Evolutionary conservation across 2,888 invertebrate genomes (phyloP).

Genomic region (Andricus quercusramuli): DNA sequence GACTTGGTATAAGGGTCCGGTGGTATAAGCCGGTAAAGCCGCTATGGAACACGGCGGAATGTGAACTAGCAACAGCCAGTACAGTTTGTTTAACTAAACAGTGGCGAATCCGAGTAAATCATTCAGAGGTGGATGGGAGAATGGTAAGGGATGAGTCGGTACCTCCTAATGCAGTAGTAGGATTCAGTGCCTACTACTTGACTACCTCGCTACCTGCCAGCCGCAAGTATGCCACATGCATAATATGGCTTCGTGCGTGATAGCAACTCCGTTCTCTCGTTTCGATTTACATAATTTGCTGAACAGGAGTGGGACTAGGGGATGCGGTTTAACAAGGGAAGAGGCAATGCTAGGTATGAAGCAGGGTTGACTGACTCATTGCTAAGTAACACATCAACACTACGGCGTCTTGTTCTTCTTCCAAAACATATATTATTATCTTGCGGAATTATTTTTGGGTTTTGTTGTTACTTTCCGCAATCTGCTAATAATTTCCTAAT

Average conservation of each 20-base stretch:
- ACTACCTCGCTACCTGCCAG: constrained; percentile 43
- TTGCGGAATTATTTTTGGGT: neutral
- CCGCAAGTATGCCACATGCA: constrained; percentile 60
- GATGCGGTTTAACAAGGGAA: constrained; percentile 4
- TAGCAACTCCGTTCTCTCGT: constrained; percentile 63
- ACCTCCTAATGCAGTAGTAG: constrained; percentile 52
- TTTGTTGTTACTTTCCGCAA: neutral
- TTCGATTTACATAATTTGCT: constrained; percentile 69
- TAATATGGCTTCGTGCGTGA: constrained; percentile 63
- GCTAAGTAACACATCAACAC: neutral
- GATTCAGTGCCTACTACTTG: constrained; percentile 46
- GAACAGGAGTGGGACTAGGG: constrained; percentile 45
- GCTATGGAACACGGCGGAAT: constrained; percentile 48
- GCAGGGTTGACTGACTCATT: neutral
- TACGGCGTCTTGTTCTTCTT: neutral
- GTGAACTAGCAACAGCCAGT: constrained; percentile 46
- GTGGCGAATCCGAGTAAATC: constrained; percentile 54
- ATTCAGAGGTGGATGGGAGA: constrained; percentile 48
- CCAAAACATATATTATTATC: too few relatives aligned
- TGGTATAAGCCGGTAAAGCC: constrained; percentile 46
- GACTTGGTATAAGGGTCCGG: constrained; percentile 30
- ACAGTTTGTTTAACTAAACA: constrained; percentile 46
- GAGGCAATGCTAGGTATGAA: neutral
- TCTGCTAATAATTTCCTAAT: neutral
- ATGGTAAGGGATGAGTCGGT: constrained; percentile 48